phyloP scores from a whole-genome alignment of 2,797 vertebrate species.

The Siniperca undulata region DNA sequence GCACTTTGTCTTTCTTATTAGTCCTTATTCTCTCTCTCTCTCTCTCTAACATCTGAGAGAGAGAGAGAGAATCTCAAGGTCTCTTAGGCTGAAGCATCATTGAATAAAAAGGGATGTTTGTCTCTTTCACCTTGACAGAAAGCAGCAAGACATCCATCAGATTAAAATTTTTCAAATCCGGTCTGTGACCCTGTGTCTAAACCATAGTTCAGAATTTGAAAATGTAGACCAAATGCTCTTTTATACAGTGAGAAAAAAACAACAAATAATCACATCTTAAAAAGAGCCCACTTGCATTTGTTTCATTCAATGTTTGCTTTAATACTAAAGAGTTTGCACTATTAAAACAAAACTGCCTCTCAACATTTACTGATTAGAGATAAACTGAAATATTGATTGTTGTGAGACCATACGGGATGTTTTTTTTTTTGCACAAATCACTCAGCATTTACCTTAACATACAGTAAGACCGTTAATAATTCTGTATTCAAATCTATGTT shows the following conservation, averaged over 20 bases:
- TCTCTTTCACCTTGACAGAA: slow-evolving; percentile 55
- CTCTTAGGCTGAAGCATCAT: slow-evolving; percentile 31
- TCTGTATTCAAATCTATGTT: not conserved
- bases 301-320: not conserved
- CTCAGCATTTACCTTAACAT: not conserved
- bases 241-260: not conserved
- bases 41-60: no score
- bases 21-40: slow-evolving; percentile 4
- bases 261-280: not conserved
- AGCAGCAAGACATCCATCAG: slow-evolving; percentile 38
- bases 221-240: not conserved
- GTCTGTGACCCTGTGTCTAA: slow-evolving; percentile 13
- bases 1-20: not conserved
- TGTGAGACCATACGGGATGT: not conserved
- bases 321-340: not conserved
- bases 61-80: slow-evolving; percentile 35
- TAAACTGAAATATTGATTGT: not conserved
- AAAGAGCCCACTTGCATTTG: not conserved
- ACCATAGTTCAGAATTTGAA: slow-evolving; percentile 4
- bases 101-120: slow-evolving; percentile 42
- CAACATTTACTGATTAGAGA: not conserved
- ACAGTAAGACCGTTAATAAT: not conserved
- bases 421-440: not conserved
- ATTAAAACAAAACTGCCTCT: not conserved
- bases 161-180: slow-evolving; percentile 31